Percentiles rank a stretch among this genome's conserved stretches.
Conservation (phyloP, 2,797 vertebrate genomes). For the Molossus alvarezi region DNA sequence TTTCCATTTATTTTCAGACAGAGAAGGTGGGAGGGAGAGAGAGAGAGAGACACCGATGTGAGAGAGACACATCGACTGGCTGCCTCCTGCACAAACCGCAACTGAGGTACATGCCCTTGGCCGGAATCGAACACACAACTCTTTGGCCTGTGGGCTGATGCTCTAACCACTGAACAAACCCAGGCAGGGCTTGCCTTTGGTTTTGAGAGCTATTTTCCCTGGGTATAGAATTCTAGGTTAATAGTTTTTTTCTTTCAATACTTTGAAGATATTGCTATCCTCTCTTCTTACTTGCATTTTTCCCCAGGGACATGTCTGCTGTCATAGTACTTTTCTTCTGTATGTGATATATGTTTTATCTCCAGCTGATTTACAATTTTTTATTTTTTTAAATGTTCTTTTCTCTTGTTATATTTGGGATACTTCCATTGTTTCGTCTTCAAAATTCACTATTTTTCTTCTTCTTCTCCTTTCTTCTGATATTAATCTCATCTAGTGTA, state of each 20-base stretch:
- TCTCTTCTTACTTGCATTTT: neutral
- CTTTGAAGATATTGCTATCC: neutral
- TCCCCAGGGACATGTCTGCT: neutral
- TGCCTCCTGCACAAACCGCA: too few relatives aligned
- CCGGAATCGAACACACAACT: too few relatives aligned
- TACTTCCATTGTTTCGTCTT: slow-evolving; percentile 7
- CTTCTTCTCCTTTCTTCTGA: neutral
- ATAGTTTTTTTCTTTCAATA: neutral
- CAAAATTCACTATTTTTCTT: slow-evolving; percentile 1
- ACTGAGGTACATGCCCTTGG: too few relatives aligned
- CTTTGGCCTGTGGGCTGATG: too few relatives aligned
- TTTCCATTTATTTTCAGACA: too few relatives aligned
- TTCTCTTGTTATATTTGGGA: neutral
- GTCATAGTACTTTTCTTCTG: neutral
- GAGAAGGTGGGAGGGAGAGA: too few relatives aligned
- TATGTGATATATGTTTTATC: neutral
- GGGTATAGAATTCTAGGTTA: neutral
- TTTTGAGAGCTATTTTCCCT: slow-evolving; percentile 23
- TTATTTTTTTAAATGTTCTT: neutral
- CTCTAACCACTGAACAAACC: too few relatives aligned
- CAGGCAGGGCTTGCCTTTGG: neutral
- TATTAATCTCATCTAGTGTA: neutral
- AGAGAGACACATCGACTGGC: too few relatives aligned
- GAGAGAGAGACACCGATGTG: too few relatives aligned
- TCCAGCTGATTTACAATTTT: neutral